A percentile compares a stretch with the other conserved stretches of the same genome.
phyloP scores from a whole-genome alignment of 2,797 vertebrate species.

The Hypotaenidia philippensis region DNA sequence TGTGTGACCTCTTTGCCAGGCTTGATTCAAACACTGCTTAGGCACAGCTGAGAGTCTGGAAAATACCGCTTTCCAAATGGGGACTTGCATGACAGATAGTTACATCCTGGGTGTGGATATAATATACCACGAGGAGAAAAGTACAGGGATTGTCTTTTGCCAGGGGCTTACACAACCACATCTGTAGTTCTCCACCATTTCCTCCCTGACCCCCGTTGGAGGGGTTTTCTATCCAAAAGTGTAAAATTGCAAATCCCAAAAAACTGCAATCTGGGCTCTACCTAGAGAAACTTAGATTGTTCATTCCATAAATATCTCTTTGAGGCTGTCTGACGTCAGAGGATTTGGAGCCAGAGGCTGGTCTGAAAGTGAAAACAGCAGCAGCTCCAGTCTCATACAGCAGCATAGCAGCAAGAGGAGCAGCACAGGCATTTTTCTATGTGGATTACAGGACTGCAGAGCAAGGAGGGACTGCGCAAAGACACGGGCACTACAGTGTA shows the following conservation, averaged over 20 bases:
- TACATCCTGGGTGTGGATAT: slow-evolving; percentile 54
- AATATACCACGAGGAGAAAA: slow-evolving; percentile 45
- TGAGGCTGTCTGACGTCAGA: slow-evolving; percentile 79
- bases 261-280: slow-evolving; percentile 50
- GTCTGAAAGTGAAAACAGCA: slow-evolving; percentile 74
- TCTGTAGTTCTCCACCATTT: slow-evolving; percentile 34
- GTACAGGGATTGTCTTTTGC: slow-evolving; percentile 38
- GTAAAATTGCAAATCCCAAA: slow-evolving; percentile 50
- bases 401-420: slow-evolving; percentile 10
- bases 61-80: slow-evolving; percentile 47
- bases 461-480: neutral
- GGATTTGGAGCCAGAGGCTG: slow-evolving; percentile 68
- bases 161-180: neutral
- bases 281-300: slow-evolving; percentile 68
- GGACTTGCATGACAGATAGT: slow-evolving; percentile 26
- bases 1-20: neutral
- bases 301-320: slow-evolving; percentile 77
- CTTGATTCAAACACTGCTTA: neutral
- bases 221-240: slow-evolving; percentile 20
- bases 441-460: slow-evolving; percentile 60
- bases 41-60: neutral
- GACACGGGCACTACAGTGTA: slow-evolving; percentile 36
- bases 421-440: slow-evolving; percentile 14
- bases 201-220: neutral
- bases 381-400: slow-evolving; percentile 29